Conservation (phyloP, 2,888 invertebrate genomes). For the Cryptophagus acutangulus region DNA sequence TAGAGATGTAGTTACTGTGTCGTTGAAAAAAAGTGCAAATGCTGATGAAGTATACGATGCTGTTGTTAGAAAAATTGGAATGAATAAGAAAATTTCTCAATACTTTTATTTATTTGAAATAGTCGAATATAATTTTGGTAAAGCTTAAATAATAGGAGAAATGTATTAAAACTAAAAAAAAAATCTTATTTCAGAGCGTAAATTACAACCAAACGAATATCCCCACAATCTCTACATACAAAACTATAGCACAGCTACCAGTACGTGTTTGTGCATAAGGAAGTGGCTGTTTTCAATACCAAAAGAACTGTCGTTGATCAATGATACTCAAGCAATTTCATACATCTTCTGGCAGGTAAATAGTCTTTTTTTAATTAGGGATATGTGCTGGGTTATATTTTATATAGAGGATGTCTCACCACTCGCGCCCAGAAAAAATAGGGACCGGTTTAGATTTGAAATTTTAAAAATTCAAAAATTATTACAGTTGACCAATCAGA, state of each 20-base stretch:
- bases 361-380: background rate
- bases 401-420: too few relatives aligned
- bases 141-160: too few relatives aligned
- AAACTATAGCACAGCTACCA: conserved; percentile 96
- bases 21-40: conserved; percentile 81
- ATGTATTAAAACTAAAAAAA: background rate
- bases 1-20: conserved; percentile 81
- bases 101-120: conserved; percentile 97
- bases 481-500: too few relatives aligned
- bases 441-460: too few relatives aligned
- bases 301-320: conserved; percentile 61
- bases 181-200: conserved; percentile 66
- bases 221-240: conserved; percentile 98
- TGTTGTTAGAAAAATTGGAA: conserved; percentile 76
- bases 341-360: conserved; percentile 83
- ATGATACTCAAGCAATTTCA: conserved; percentile 67
- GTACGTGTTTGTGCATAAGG: conserved; percentile 84
- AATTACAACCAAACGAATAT: conserved; percentile 87
- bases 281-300: conserved; percentile 81
- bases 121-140: conserved; percentile 94
- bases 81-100: conserved; percentile 75
- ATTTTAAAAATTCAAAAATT: too few relatives aligned
- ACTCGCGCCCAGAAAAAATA: too few relatives aligned
- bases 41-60: conserved; percentile 88
- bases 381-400: background rate